Evolutionary conservation across 2,888 invertebrate genomes (phyloP), one percentile per base, ranked within the genome.

Genomic region (Cryptus armator): DNA sequence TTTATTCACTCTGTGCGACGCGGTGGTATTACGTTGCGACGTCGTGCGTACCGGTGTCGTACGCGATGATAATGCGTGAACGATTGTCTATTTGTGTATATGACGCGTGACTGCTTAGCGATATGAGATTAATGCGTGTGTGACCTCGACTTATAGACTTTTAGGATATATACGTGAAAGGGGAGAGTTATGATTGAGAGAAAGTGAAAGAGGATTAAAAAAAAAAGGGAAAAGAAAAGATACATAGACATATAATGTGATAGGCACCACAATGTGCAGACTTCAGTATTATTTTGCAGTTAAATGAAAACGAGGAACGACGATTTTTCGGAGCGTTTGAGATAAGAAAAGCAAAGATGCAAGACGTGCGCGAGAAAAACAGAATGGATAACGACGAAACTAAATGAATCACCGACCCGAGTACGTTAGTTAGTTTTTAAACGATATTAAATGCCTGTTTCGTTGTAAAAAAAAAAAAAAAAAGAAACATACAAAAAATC

Each of bases 211-310:
- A 56, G 10, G 51, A 72, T 51, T n/a, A 44, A 48, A 32, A 51
- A 71, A 79, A 70, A 53, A 80, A 66, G 37, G 5, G 9, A 37
- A 66, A 48, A 67, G 43, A 82, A 82, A 79, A 75, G 88, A 89
- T 86, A 88, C 87, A 90, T 90, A 93, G 91, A 91, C 89, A 92
- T 91, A 91, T 92, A 91, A 93, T 93, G 93, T 93, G 93, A 93
- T 93, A 93, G 93, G 93, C 93, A 93, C 93, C 92, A 83, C 75
- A 32, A 93, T 90, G 93, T 93, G 93, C 93, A 91, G 92, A 93
- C 91, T 93, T 93, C 93, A 93, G 93, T 93, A 93, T 93, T 93
- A 93, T 93, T 93, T 93, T 93, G 90, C 93, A 92, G 91, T 91
- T 90, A 90, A 87, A 91, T 86, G 84, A 44, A 70, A 84, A 77